Evolutionary conservation across 2,888 invertebrate genomes (phyloP).

Genomic region (Neoitamus cyanurus): DNA sequence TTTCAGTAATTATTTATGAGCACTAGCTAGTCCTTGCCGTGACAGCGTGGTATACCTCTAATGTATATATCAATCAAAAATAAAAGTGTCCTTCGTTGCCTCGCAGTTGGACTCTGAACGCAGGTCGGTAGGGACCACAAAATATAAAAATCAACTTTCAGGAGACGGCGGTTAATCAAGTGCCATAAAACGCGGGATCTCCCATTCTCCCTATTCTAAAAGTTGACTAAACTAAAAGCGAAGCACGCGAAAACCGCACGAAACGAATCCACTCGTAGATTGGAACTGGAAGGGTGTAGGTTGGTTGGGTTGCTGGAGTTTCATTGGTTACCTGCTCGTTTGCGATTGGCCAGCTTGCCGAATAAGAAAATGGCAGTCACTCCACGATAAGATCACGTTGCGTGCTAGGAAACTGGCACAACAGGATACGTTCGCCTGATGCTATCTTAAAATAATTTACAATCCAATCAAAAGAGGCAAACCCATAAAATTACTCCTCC

Average conservation of each 20-base stretch:
- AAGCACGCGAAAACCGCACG: neutral
- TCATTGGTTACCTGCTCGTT: constrained; percentile 3
- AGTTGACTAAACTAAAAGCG: neutral
- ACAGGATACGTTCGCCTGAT: constrained; percentile 23
- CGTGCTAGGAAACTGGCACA: constrained; percentile 21
- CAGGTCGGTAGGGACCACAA: neutral
- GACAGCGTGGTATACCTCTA: neutral
- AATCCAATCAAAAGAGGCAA: constrained; percentile 33
- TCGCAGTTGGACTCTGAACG: neutral
- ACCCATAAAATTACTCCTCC: neutral
- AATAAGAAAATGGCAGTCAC: constrained; percentile 13
- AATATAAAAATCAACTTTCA: neutral
- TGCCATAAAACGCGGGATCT: neutral
- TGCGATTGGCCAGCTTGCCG: neutral
- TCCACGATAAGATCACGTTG: constrained; percentile 22
- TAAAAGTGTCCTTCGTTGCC: neutral
- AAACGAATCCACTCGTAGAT: neutral
- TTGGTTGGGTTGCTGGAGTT: neutral
- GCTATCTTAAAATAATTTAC: constrained; percentile 30
- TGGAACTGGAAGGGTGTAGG: neutral
- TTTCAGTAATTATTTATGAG: neutral
- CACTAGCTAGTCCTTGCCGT: neutral
- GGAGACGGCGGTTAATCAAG: neutral
- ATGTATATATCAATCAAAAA: neutral
- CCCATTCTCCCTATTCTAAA: neutral